phyloP scores from a whole-genome alignment of 92 coral and sea anemone species.

The Pocillopora grandis region DNA sequence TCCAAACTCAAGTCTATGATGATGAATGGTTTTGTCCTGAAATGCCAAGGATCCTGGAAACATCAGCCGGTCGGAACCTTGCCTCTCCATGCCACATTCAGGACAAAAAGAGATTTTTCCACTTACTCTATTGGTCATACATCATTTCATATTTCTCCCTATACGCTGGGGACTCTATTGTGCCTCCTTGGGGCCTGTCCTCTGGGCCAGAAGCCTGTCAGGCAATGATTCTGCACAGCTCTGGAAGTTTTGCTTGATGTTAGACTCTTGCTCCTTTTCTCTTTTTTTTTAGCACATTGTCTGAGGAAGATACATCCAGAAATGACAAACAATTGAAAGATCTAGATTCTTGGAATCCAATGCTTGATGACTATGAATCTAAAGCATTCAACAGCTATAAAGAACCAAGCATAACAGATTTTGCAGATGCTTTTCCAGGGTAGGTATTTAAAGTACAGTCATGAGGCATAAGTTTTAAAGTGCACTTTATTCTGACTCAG shows the following conservation, averaged over 20 bases:
- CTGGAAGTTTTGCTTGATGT: not conserved
- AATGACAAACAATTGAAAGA: constrained; percentile 4
- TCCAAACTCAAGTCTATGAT: too few species aligned
- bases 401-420: constrained; percentile 66
- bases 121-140: too few species aligned
- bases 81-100: too few species aligned
- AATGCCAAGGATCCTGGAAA: too few species aligned
- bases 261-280: not conserved
- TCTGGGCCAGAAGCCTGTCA: too few species aligned
- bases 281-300: not conserved
- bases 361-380: constrained; percentile 82
- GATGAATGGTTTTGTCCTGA: too few species aligned
- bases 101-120: too few species aligned
- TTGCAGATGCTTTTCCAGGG: constrained; percentile 70
- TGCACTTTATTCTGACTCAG: not conserved
- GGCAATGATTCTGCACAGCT: not conserved
- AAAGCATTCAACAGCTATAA: constrained; percentile 80
- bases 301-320: not conserved
- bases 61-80: too few species aligned
- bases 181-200: too few species aligned
- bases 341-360: constrained; percentile 85
- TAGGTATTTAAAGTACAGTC: not conserved
- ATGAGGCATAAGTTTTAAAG: not conserved
- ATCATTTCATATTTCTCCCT: too few species aligned
- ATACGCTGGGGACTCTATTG: too few species aligned